Conservation (phyloP, 2,888 invertebrate species). For the Lepidocyrtinus sp. region DNA sequence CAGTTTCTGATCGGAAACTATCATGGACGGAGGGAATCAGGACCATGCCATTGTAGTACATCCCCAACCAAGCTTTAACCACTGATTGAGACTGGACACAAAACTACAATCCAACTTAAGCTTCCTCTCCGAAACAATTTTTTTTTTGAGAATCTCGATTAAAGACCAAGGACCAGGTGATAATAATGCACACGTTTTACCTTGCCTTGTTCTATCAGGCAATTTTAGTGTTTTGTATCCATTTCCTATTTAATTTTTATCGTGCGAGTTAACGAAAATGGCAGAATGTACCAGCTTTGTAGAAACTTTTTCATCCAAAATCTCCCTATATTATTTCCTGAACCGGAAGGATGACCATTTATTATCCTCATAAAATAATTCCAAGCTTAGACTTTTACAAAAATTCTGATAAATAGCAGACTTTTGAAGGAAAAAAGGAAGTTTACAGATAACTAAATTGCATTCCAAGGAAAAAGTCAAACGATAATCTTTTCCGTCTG, state of each 20-base stretch:
- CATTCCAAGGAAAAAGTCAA: conserved; percentile 34
- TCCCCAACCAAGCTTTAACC: conserved; percentile 47
- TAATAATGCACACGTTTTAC: conserved; percentile 4
- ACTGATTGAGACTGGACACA: conserved; percentile 51
- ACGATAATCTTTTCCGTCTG: conserved; percentile 24
- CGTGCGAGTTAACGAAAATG: background rate
- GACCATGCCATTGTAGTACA: conserved; percentile 32
- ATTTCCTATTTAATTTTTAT: conserved; percentile 6
- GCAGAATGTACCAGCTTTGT: background rate
- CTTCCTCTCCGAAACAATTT: conserved; percentile 8
- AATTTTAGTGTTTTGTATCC: background rate
- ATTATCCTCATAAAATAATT: conserved; percentile 29
- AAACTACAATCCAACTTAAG: conserved; percentile 45
- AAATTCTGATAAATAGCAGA: background rate
- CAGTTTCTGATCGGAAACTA: background rate
- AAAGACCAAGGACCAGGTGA: background rate
- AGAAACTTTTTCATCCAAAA: no score
- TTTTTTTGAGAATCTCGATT: background rate
- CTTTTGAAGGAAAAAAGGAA: conserved; percentile 4
- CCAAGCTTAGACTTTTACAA: no score
- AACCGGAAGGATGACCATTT: conserved; percentile 35
- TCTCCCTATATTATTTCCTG: conserved; percentile 3
- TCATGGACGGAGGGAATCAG: conserved; percentile 27
- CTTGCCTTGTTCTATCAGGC: background rate
- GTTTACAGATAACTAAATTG: conserved; percentile 48